phyloP scores from a whole-genome alignment of 2,113 vertebrate genomes.

The Sceloporus undulatus region DNA sequence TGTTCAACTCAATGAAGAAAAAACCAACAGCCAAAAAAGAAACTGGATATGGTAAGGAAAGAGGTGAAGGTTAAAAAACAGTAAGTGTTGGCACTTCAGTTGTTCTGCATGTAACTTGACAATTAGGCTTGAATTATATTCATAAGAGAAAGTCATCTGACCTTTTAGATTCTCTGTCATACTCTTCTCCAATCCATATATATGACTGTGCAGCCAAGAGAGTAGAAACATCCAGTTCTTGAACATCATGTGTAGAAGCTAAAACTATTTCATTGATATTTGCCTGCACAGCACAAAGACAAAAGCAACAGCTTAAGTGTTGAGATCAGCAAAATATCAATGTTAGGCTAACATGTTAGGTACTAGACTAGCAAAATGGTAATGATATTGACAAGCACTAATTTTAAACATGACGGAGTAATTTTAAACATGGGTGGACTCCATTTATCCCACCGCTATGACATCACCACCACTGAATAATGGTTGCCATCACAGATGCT shows the following conservation, averaged over 20 bases:
- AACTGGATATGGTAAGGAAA: too few relatives aligned
- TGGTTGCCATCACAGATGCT: too few relatives aligned
- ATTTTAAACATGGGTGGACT: too few relatives aligned
- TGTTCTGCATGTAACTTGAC: background rate
- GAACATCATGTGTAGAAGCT: conserved; percentile 97
- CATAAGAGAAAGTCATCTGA: conserved; percentile 60
- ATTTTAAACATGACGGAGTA: background rate
- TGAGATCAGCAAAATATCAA: background rate
- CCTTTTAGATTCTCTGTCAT: conserved; percentile 97
- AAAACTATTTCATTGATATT: conserved; percentile 95
- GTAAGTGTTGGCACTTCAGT: background rate
- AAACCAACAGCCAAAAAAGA: too few relatives aligned
- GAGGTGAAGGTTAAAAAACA: too few relatives aligned
- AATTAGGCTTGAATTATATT: conserved; percentile 3
- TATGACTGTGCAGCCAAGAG: conserved; percentile 92
- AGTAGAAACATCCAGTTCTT: conserved; percentile 95
- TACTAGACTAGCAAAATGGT: background rate
- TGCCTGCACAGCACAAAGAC: conserved; percentile 78
- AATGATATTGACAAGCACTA: background rate
- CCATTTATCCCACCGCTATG: too few relatives aligned
- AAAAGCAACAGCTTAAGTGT: background rate
- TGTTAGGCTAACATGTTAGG: background rate
- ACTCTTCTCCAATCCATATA: conserved; percentile 98
- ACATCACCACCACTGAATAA: too few relatives aligned
- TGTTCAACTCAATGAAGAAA: too few relatives aligned